Evolutionary conservation across 1,140 invertebrate species (phyloP).

Genomic region (Hyposmocoma kahamanoa): DNA sequence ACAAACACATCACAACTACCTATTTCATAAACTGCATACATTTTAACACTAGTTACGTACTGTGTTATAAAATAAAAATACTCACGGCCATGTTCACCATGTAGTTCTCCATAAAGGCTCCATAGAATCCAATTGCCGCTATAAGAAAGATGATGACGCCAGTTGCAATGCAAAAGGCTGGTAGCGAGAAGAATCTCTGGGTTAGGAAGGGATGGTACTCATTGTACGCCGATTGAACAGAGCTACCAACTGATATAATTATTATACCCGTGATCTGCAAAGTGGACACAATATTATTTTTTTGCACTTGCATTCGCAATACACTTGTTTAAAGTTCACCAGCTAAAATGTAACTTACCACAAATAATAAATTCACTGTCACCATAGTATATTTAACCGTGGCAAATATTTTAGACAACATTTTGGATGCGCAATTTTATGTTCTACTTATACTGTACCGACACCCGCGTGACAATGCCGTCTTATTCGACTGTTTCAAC

Average conservation of each 20-base stretch:
- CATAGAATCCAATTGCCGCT: conserved; percentile 91
- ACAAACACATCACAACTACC: too few relatives aligned
- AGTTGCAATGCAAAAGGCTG: conserved; percentile 85
- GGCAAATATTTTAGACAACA: conserved; percentile 63
- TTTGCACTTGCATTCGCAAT: conserved; percentile 6
- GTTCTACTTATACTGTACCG: conserved; percentile 17
- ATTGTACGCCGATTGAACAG: conserved; percentile 78
- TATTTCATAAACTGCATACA: too few relatives aligned
- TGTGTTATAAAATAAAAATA: too few relatives aligned
- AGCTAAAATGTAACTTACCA: conserved; percentile 58
- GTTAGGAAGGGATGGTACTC: conserved; percentile 80
- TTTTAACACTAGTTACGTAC: too few relatives aligned
- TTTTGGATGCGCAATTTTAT: conserved; percentile 30
- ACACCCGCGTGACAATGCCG: conserved; percentile 30
- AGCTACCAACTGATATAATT: conserved; percentile 78
- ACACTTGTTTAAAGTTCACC: not conserved
- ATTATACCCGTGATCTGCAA: conserved; percentile 82
- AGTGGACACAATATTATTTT: conserved; percentile 14
- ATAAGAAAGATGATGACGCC: conserved; percentile 87
- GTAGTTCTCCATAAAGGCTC: conserved; percentile 86
- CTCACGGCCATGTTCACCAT: conserved; percentile 86
- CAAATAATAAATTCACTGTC: conserved; percentile 53
- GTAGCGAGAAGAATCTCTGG: conserved; percentile 73
- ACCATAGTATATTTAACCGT: conserved; percentile 63
- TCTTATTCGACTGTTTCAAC: conserved; percentile 27